Evolutionary conservation across 1,140 invertebrate species (phyloP).

Genomic region (Mizuhopecten yessoensis): DNA sequence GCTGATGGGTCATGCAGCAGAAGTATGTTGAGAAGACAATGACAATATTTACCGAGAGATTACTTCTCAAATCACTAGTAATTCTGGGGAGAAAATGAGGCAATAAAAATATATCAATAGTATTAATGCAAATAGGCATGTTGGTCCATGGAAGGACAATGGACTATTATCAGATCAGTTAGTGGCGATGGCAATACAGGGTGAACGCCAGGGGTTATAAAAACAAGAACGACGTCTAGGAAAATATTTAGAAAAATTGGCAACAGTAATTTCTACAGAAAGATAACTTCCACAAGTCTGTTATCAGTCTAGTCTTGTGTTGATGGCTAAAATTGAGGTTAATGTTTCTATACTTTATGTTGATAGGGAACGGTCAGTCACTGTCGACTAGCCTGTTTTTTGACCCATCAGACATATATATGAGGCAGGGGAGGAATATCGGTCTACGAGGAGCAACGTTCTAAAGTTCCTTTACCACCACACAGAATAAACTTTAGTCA

Average conservation of each 20-base stretch:
- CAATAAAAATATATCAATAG: not conserved
- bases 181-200: not conserved
- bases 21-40: not conserved
- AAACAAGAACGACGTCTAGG: not conserved
- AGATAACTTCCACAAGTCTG: too few species aligned
- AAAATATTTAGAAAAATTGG: constrained; percentile 17
- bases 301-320: too few species aligned
- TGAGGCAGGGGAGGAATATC: too few species aligned
- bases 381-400: too few species aligned
- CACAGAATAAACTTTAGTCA: too few species aligned
- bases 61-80: not conserved
- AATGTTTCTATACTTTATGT: too few species aligned
- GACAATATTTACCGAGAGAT: not conserved
- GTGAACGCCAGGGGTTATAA: not conserved
- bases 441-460: too few species aligned
- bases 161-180: not conserved
- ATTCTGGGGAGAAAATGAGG: not conserved
- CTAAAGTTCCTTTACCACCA: too few species aligned
- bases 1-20: not conserved
- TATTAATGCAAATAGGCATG: not conserved
- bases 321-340: too few species aligned
- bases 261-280: too few species aligned
- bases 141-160: not conserved
- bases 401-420: too few species aligned
- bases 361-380: too few species aligned